Conservation (phyloP, 2,113 vertebrate genomes). For the Ahaetulla prasina region DNA sequence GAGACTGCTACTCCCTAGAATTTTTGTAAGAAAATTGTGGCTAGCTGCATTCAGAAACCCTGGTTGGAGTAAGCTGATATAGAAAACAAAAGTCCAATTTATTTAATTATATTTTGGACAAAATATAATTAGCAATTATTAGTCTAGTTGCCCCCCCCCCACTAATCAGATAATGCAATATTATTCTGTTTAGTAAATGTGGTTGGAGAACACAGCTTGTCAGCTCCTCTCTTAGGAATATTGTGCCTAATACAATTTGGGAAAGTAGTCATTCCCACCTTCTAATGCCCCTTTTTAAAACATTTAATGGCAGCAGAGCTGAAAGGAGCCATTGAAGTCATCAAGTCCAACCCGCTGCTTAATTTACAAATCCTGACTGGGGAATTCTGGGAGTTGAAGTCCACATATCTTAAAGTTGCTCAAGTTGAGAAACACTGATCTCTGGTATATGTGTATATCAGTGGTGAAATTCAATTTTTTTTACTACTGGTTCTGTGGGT, state of each 20-base stretch:
- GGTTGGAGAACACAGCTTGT: neutral
- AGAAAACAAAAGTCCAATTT: neutral
- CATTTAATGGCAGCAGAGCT: neutral
- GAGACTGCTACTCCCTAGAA: neutral
- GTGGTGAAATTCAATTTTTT: too few species aligned
- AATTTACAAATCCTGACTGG: too few species aligned
- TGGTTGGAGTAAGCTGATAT: neutral
- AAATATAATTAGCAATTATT: neutral
- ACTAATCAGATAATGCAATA: neutral
- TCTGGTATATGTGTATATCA: too few species aligned
- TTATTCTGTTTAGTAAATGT: neutral
- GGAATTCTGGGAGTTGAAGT: neutral
- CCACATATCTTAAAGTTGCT: too few species aligned
- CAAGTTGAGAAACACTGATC: too few species aligned
- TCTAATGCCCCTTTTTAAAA: neutral
- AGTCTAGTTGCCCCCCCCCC: neutral
- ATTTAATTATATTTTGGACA: too few species aligned
- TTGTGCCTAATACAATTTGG: neutral
- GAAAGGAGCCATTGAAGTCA: neutral
- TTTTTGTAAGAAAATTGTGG: neutral
- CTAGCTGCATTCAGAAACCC: neutral
- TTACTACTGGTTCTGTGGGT: too few species aligned
- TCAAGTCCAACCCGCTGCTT: neutral
- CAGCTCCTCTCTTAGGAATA: neutral
- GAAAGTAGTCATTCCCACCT: neutral